Evolutionary conservation across 2,113 vertebrate genomes (phyloP).

Genomic region (Gymnarchus niloticus): DNA sequence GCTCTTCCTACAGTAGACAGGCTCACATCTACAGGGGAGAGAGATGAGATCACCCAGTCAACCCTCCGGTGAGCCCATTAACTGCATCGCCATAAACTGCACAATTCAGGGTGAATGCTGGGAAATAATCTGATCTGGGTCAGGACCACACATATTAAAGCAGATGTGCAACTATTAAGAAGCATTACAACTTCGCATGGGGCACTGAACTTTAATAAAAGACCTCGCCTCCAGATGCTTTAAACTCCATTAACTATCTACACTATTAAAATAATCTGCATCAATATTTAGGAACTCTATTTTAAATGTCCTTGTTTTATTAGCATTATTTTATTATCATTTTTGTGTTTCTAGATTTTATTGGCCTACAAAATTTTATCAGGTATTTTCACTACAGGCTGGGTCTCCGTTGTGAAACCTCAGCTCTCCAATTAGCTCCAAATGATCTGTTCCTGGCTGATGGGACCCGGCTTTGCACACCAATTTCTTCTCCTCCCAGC

Average conservation of each 20-base stretch:
- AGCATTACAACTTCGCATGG: not conserved
- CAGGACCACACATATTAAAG: not conserved
- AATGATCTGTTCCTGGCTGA: not conserved
- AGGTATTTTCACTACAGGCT: not conserved
- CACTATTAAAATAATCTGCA: not conserved
- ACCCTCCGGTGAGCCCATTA: not conserved
- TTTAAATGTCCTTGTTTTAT: not conserved
- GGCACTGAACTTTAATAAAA: not conserved
- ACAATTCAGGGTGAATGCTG: not conserved
- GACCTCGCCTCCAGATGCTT: not conserved
- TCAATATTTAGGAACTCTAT: not conserved
- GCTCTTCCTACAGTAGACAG: not conserved
- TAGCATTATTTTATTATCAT: not conserved
- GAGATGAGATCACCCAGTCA: not conserved
- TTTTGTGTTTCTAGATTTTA: not conserved
- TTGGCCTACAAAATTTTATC: no score
- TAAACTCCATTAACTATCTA: not conserved
- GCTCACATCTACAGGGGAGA: not conserved
- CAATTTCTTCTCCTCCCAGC: not conserved
- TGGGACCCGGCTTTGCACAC: not conserved
- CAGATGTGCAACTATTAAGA: not conserved
- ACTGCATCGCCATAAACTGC: not conserved
- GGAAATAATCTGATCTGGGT: slow-evolving; percentile 6
- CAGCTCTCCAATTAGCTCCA: no score
- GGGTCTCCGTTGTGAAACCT: not conserved